Evolutionary conservation across 2,113 vertebrate genomes (phyloP), one percentile per base, ranked within the genome.

Genomic region (Cyanistes caeruleus): DNA sequence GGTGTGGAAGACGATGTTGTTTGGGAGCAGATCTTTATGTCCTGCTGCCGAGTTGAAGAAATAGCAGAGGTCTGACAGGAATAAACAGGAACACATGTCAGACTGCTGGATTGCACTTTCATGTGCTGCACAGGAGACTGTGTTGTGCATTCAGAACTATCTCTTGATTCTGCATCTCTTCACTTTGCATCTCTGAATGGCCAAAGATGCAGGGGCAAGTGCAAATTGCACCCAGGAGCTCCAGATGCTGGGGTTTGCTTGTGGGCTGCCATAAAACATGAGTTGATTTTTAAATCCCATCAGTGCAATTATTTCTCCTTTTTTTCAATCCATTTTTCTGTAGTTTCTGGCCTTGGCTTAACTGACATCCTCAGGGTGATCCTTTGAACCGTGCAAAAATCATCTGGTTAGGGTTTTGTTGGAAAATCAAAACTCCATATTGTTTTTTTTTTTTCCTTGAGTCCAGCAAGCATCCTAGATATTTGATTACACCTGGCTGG

Each of bases 401-500:
- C 93, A 95, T 92, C 88, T 94, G 95, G 52, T 90, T 84, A 56
- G 60, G 88, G 44, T 78, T 95, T 92, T 84, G 52, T 27, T 84
- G 58, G 81, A 79, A 94, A 94, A 93, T 90, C 76, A 68, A 31
- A 92, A 51, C 41, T 78, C 73, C 46, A 12, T 58, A 44, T 77
- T 95, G 75, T 62, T 62, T 43, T 62, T 55, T 89, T 79, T 89
- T 79, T 89, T 82, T 77, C 49, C 52, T 51, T 16, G 17, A 72
- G 83, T 94, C 86, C 77, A 84, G 60, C 89, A 86, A 95, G 60
- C 86, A 93, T 92, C 83, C 62, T 74, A 60, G 60, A 46, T 86
- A 81, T 82, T 95, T 93, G 92, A 93, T 93, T 92, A 68, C 44
- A 75, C 83, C 90, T 96, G 93, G 96, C 96, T 96, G 48, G 69